phyloP scores from a whole-genome alignment of 2,113 vertebrate species.

The Sturnus vulgaris region DNA sequence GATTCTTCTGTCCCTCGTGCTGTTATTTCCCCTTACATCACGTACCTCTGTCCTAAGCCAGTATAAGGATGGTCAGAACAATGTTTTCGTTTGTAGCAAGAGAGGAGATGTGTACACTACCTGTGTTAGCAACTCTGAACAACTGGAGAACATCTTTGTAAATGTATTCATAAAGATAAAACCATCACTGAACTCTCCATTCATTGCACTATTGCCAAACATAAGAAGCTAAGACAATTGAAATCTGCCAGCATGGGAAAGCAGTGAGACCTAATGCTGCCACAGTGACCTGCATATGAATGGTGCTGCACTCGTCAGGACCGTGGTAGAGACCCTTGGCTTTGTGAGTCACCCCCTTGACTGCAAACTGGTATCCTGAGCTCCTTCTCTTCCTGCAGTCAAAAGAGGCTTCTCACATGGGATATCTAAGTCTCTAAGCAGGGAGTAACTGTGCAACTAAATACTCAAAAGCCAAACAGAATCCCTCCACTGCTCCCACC shows the following conservation, averaged over 20 bases:
- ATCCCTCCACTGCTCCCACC: background rate
- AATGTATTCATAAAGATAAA: constrained; percentile 9
- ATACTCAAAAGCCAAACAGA: background rate
- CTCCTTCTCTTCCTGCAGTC: background rate
- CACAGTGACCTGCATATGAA: background rate
- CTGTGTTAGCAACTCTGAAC: background rate
- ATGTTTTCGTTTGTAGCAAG: background rate
- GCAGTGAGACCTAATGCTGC: background rate
- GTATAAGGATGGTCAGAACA: background rate
- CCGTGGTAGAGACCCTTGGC: background rate
- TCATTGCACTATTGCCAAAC: constrained; percentile 31
- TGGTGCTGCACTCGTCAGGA: background rate
- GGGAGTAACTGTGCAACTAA: background rate
- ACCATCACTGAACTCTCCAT: background rate
- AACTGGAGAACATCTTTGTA: background rate
- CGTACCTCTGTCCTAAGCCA: background rate
- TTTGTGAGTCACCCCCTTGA: background rate
- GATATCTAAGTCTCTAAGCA: background rate
- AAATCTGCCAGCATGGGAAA: background rate
- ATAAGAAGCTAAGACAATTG: constrained; percentile 38
- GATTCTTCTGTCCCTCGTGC: background rate
- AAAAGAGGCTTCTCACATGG: background rate
- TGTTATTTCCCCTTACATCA: background rate
- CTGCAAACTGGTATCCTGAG: background rate
- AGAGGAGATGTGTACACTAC: background rate